phyloP scores from a whole-genome alignment of 53 echinoderm and acorn worm species.

The Arbacia lixula region DNA sequence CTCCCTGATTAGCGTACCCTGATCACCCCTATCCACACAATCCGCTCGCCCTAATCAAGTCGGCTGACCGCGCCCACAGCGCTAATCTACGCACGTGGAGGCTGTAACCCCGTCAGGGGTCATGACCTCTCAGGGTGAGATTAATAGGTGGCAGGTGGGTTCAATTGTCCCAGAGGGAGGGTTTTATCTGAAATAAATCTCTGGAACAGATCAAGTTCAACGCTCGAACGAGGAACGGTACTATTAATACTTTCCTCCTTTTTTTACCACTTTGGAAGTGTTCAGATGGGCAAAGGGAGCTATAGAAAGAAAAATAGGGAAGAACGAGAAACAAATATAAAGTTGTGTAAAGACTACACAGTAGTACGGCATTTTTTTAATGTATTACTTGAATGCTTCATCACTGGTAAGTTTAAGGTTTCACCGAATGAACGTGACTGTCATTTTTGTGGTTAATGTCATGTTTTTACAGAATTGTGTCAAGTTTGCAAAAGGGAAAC shows the following conservation, averaged over 20 bases:
- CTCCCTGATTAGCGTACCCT: not conserved
- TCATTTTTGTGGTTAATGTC: no score
- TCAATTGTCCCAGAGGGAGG: conserved; percentile 11
- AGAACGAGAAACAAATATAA: not conserved
- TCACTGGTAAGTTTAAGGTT: no score
- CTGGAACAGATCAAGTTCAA: conserved; percentile 28
- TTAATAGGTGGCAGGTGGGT: conserved; percentile 28
- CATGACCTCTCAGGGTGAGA: conserved; percentile 2
- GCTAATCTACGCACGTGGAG: conserved; percentile 21
- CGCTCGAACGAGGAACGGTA: no score
- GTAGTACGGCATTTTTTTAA: no score
- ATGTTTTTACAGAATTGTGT: no score
- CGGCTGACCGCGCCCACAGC: not conserved
- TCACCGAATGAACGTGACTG: no score
- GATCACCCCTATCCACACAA: conserved; percentile 12
- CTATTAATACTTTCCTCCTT: no score
- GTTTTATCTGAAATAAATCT: conserved; percentile 9
- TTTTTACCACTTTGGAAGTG: no score
- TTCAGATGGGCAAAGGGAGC: not conserved
- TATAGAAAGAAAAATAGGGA: not conserved
- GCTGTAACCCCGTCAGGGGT: conserved; percentile 6
- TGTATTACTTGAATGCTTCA: no score
- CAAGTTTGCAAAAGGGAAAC: no score
- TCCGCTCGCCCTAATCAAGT: conserved; percentile 25
- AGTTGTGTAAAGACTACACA: no score